Percentiles rank a stretch among this genome's conserved stretches.
Evolutionary conservation across 2,888 invertebrate species (phyloP).

Genomic region (Baronia brevicornis): DNA sequence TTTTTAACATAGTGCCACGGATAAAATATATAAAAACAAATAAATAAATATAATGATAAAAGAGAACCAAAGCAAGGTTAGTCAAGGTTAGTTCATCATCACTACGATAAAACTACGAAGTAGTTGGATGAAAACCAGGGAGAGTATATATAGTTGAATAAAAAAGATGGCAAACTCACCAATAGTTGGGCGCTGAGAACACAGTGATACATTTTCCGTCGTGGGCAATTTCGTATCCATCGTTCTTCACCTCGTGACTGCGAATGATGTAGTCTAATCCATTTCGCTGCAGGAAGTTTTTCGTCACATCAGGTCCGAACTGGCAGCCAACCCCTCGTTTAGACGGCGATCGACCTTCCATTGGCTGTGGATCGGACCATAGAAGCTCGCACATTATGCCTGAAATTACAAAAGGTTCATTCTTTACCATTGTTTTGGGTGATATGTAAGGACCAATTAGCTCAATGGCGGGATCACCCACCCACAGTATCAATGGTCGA

Average conservation of each 20-base stretch:
- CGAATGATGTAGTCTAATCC: conserved; percentile 94
- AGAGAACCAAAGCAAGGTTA: too few species aligned
- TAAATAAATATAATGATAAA: conserved; percentile 1
- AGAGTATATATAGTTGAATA: neutral
- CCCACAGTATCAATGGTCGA: too few species aligned
- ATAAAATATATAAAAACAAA: conserved; percentile 1
- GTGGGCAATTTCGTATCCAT: conserved; percentile 96
- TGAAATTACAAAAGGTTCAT: too few species aligned
- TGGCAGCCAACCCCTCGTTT: conserved; percentile 99
- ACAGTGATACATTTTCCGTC: conserved; percentile 98
- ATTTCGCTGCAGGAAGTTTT: conserved; percentile 88
- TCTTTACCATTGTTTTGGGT: too few species aligned
- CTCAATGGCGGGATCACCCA: too few species aligned
- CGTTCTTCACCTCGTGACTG: conserved; percentile 98
- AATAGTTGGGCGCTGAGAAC: conserved; percentile 99
- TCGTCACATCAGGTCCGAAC: conserved; percentile 98
- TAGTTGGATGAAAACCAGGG: too few species aligned
- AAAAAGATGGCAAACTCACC: conserved; percentile 73
- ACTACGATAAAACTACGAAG: too few species aligned
- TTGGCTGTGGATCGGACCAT: conserved; percentile 98
- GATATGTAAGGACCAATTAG: too few species aligned
- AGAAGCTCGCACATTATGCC: conserved; percentile 97
- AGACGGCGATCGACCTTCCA: conserved; percentile 90
- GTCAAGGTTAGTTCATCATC: too few species aligned
- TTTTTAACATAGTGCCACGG: too few species aligned